These are phyloP conservation scores for Pantala flavescens DNA, from an alignment of 1,140 invertebrate genomes.

Conservation along the genomic window DNA sequence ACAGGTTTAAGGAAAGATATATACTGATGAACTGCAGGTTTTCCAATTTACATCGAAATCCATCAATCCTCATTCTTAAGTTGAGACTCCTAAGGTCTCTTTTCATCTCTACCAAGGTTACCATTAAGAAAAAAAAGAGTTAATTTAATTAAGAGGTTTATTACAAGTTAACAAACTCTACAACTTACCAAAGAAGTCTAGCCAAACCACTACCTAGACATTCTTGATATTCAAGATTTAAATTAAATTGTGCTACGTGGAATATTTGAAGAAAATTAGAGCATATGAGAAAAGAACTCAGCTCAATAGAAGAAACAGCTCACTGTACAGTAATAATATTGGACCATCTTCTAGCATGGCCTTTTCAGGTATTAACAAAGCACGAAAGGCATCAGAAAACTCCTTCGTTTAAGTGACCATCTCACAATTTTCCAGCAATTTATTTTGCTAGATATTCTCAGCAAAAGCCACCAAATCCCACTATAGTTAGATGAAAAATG, in stretches of 20 bases:
- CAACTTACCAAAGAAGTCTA: background rate
- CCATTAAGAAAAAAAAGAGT: background rate
- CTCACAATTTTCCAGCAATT: background rate
- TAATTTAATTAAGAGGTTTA: constrained; percentile 8
- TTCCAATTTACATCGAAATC: too few species aligned
- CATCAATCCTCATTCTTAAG: too few species aligned
- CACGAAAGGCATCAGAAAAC: background rate
- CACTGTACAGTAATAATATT: constrained; percentile 3
- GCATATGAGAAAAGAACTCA: background rate
- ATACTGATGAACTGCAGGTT: too few species aligned
- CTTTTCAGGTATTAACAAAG: background rate
- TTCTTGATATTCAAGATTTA: background rate
- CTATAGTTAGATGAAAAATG: background rate
- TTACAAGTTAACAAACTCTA: constrained; percentile 5
- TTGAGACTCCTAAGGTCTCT: too few species aligned
- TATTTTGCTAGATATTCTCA: background rate
- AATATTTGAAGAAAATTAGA: background rate
- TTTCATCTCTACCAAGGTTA: too few species aligned
- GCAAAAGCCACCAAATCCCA: background rate
- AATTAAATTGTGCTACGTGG: background rate
- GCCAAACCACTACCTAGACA: background rate
- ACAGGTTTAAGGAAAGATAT: too few species aligned
- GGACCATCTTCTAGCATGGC: background rate
- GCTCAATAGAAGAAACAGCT: background rate
- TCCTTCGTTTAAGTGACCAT: background rate